Percentiles rank a stretch among this genome's conserved stretches.
These are phyloP conservation scores for Chrysina gloriosa DNA, from an alignment of 2,888 invertebrate species.

Conservation along the genomic window DNA sequence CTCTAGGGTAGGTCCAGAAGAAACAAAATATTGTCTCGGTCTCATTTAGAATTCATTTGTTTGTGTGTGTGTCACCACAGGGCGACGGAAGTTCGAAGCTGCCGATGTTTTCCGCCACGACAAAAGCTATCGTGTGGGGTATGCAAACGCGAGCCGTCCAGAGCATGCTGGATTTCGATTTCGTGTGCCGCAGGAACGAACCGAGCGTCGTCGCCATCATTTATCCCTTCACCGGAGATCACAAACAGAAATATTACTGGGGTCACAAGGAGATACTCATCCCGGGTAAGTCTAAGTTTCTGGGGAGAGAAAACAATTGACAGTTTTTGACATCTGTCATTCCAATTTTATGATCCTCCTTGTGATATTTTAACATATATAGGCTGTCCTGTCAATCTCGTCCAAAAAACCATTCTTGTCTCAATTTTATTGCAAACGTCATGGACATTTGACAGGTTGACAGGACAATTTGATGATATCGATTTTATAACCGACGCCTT, in stretches of 20 bases:
- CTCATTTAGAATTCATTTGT: neutral
- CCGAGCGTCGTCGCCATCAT: constrained; percentile 97
- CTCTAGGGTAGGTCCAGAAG: neutral
- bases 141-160: constrained; percentile 98
- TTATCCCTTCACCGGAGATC: constrained; percentile 98
- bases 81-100: constrained; percentile 56
- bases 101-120: constrained; percentile 83
- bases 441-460: too few species aligned
- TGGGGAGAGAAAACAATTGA: too few species aligned
- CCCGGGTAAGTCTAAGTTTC: constrained; percentile 70
- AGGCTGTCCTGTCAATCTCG: too few species aligned
- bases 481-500: too few species aligned
- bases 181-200: constrained; percentile 87
- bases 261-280: constrained; percentile 97
- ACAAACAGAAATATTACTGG: constrained; percentile 99
- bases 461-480: too few species aligned
- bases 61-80: constrained; percentile 38
- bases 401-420: too few species aligned
- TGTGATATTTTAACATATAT: too few species aligned
- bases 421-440: too few species aligned
- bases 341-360: too few species aligned
- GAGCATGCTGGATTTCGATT: constrained; percentile 97
- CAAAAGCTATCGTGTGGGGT: constrained; percentile 97
- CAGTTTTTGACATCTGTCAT: too few species aligned
- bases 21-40: neutral